A percentile compares a stretch with the other conserved stretches of the same genome.
These are phyloP conservation scores for Tipula confusa DNA, from an alignment of 2,888 invertebrate genomes.

Conservation along the genomic window DNA sequence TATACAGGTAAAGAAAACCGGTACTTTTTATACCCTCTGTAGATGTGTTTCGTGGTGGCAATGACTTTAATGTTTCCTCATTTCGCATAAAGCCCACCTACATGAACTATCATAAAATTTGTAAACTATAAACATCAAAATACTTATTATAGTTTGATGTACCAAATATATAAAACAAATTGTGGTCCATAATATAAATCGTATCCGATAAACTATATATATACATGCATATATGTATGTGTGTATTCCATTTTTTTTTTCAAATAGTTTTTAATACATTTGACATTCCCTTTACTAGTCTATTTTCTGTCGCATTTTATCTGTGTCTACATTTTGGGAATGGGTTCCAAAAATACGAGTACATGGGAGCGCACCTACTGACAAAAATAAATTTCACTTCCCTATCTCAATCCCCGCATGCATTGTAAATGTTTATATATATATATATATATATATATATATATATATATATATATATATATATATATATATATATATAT, in stretches of 20 bases:
- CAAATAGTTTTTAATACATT: neutral
- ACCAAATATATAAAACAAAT: no score
- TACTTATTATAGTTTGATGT: no score
- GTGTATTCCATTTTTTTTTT: neutral
- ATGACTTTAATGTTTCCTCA: no score
- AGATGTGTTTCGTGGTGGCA: no score
- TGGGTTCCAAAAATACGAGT: neutral
- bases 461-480: no score
- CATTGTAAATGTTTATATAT: neutral
- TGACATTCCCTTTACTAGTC: neutral
- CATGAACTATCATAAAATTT: no score
- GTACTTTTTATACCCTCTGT: no score
- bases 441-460: no score
- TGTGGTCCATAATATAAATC: neutral
- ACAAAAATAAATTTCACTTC: neutral
- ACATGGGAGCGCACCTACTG: neutral
- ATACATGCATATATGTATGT: neutral
- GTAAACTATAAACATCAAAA: no score
- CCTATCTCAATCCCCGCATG: neutral
- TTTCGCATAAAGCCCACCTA: no score
- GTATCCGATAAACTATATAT: neutral
- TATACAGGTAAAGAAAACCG: no score
- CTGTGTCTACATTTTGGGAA: neutral
- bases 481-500: no score
- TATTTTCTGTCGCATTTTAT: neutral